Evolutionary conservation across 2,888 invertebrate species (phyloP), one percentile per base, ranked within the genome.

Genomic region (Pharmacophagus antenor): DNA sequence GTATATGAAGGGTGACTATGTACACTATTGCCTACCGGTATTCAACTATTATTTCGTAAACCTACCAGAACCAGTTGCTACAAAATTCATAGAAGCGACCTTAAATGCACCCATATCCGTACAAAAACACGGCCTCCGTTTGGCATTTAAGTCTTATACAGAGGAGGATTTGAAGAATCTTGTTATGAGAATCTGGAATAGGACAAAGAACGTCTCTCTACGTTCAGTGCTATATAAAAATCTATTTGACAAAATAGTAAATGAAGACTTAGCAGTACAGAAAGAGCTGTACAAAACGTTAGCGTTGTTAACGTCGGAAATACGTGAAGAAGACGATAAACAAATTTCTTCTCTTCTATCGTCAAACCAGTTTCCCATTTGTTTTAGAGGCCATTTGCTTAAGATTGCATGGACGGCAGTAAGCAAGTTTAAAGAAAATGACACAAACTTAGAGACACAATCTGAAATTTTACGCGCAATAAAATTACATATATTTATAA

Each of bases 1-100:
- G 60, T 84, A 79, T 61, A 62, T 82, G 12, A 75, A 70, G 62
- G 82, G 81, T 17, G 84, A 84, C 57, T 84, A 82, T 54, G 69
- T 82, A 0, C 71, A 64, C 20, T 73, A 59, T 53, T 77, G 80
- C 64, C 54, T 79, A 15, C 78, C 82, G 0, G 66, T 82, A 58
- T 79, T 84, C 46, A 64, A 74, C 59, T 69, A 70, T 15, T 82
- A 78, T 55, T 64, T 72, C 25, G 70, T 70, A 17, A 74, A 77
- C 47, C 65, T 84, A 25, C 76, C 82, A 5, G 61, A 67, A 8
- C 66, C 70, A 2, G 58, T 60, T 17, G 73, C 72, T 27, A 65
- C 72, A 8, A 59, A 70, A 37, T 84, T 84, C 48, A 69, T 84
- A 2, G 68, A 72, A 58, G 60, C 70, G 12, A 56, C 79, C 42